Evolutionary conservation across 2,888 invertebrate species (phyloP).

Genomic region (Pachycephus smyrnensis): DNA sequence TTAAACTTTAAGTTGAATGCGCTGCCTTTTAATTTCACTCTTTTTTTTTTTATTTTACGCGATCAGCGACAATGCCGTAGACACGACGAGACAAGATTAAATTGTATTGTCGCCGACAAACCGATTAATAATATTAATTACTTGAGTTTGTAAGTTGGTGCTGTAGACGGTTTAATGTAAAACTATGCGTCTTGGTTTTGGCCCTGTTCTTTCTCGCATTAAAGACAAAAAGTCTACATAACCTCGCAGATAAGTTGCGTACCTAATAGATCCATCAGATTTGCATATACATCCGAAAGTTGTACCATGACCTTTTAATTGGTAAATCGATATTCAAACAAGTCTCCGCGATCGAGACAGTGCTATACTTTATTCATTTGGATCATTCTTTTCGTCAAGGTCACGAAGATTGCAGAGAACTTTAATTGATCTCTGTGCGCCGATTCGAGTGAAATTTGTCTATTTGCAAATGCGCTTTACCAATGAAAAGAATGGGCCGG

Average conservation of each 20-base stretch:
- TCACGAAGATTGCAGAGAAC: not conserved
- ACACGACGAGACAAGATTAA: not conserved
- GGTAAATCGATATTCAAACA: not conserved
- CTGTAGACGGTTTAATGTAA: constrained; percentile 19
- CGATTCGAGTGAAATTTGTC: too few relatives aligned
- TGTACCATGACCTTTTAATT: not conserved
- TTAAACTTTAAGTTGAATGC: constrained; percentile 56
- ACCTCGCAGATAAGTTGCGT: not conserved
- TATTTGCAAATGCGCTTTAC: not conserved
- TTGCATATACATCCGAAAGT: not conserved
- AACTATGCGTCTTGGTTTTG: constrained; percentile 17
- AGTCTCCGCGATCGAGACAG: not conserved
- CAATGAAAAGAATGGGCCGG: not conserved
- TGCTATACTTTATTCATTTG: not conserved
- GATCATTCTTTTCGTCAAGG: not conserved
- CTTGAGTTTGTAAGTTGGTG: constrained; percentile 21
- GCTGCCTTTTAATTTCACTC: constrained; percentile 60
- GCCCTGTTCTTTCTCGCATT: constrained; percentile 13
- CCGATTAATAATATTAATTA: constrained; percentile 7
- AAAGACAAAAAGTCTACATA: not conserved
- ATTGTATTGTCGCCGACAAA: constrained; percentile 1
- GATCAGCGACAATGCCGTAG: not conserved
- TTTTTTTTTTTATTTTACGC: constrained; percentile 26
- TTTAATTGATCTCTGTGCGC: not conserved
- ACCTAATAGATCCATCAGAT: not conserved